Evolutionary conservation across 2,888 invertebrate genomes (phyloP), one percentile per base, ranked within the genome.

Genomic region (Drosophila merina): DNA sequence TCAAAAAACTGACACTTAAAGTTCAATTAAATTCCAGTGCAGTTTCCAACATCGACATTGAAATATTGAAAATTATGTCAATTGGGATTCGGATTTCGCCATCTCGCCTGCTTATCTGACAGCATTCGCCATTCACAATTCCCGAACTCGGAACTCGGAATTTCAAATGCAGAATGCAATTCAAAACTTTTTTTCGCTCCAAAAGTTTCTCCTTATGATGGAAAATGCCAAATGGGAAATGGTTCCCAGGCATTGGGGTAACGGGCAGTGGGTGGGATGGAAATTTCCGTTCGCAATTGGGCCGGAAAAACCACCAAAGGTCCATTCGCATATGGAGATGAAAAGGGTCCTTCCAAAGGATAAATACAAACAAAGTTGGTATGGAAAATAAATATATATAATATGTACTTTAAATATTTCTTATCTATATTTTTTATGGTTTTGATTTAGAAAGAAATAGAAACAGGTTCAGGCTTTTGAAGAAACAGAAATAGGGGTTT

Each of bases 11-110:
- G 64, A 63, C 64, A 64, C 54, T 85, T 82, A 79, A 79, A 79
- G 85, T 85, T 82, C 82, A 82, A 82, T 82, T 85, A 85, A 82
- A 82, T 84, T 71, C 57, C 60, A 75, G 64, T 66, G 69, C 60
- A 60, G 52, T 68, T 60, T 57, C 58, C 57, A 49, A 49, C 57
- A 66, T 60, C 62, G 77, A 71, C 73, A 77, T 70, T 76, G 64
- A 64, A 62, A 71, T 58, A 77, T 75, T 75, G 79, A 73, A 79
- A 74, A 79, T 79, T 67, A 70, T 74, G 64, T 51, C 67, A 63
- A 47, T 64, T 63, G 57, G 66, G 66, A 20, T 20, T 20, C 20
- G 20, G 20, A 67, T 67, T 71, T 66, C 64, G 63, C 36, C 36
- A 70, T 72, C 57, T 52, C 57, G 51, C 28, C 62, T 69, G 67